A percentile compares a stretch with the other conserved stretches of the same genome.
These are phyloP conservation scores for Notothenia coriiceps DNA, from an alignment of 2,113 vertebrate species.

Conservation along the genomic window DNA sequence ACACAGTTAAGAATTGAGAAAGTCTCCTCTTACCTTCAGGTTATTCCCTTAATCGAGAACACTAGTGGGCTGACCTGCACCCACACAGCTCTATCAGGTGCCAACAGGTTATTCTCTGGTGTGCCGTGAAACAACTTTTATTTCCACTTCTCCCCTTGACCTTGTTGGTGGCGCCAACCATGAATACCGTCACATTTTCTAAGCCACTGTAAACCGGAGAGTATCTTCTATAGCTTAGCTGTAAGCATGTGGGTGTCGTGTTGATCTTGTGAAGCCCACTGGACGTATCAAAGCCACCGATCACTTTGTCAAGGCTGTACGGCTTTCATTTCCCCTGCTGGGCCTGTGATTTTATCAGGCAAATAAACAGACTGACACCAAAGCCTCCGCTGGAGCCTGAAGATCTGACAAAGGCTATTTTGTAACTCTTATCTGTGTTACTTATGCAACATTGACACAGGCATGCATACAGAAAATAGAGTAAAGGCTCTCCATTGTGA, in stretches of 20 bases:
- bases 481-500: slow-evolving; percentile 19
- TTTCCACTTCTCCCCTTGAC: slow-evolving; percentile 13
- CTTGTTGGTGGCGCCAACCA: neutral
- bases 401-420: slow-evolving; percentile 63
- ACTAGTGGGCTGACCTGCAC: slow-evolving; percentile 11
- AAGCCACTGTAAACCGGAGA: neutral
- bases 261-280: slow-evolving; percentile 46
- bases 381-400: slow-evolving; percentile 50
- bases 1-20: neutral
- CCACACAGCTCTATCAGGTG: neutral
- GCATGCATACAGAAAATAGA: slow-evolving; percentile 1
- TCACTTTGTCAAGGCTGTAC: slow-evolving; percentile 54
- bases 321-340: slow-evolving; percentile 74
- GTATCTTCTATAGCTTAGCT: slow-evolving; percentile 4
- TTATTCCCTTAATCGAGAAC: neutral
- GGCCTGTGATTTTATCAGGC: slow-evolving; percentile 67
- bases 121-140: slow-evolving; percentile 1
- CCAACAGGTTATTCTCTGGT: slow-evolving; percentile 10
- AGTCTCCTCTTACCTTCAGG: neutral
- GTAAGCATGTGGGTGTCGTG: slow-evolving; percentile 33
- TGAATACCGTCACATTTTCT: neutral
- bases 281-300: slow-evolving; percentile 64
- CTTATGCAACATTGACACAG: slow-evolving; percentile 55
- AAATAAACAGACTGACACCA: slow-evolving; percentile 65
- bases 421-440: slow-evolving; percentile 60